phyloP scores from a whole-genome alignment of 2,113 vertebrate species.

The Monopterus albus region DNA sequence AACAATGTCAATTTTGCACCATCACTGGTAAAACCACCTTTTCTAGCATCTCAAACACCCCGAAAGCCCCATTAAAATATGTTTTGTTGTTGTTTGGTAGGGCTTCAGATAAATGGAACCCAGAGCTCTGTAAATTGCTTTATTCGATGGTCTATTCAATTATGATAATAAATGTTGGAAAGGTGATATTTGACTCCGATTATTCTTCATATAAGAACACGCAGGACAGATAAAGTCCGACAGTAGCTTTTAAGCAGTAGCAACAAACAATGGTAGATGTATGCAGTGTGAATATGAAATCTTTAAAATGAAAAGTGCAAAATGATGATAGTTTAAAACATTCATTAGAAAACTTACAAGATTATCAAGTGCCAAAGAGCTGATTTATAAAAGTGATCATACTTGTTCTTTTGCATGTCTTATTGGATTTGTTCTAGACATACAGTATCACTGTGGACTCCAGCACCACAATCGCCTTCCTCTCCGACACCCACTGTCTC shows the following conservation, averaged over 20 bases:
- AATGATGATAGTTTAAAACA: not conserved
- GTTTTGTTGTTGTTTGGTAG: too few species aligned
- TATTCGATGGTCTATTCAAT: too few species aligned
- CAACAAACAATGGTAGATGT: not conserved
- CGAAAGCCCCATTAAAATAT: too few species aligned
- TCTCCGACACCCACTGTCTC: constrained; percentile 87
- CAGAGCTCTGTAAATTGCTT: too few species aligned
- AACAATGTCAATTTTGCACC: too few species aligned
- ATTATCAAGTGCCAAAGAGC: not conserved
- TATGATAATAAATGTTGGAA: too few species aligned
- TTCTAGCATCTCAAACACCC: too few species aligned
- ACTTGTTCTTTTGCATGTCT: not conserved
- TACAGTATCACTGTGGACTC: constrained; percentile 89
- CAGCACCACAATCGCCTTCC: constrained; percentile 83
- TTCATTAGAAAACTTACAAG: not conserved
- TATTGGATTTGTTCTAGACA: constrained; percentile 79
- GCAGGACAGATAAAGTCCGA: not conserved
- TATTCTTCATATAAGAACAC: too few species aligned
- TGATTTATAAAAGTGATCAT: not conserved
- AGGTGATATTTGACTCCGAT: too few species aligned
- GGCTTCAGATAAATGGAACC: too few species aligned
- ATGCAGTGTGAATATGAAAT: too few species aligned
- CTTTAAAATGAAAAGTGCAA: not conserved
- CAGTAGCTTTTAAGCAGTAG: not conserved
- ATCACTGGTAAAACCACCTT: too few species aligned